Evolutionary conservation across 2,797 vertebrate genomes (phyloP).

Genomic region (Hypotaenidia okinawae): DNA sequence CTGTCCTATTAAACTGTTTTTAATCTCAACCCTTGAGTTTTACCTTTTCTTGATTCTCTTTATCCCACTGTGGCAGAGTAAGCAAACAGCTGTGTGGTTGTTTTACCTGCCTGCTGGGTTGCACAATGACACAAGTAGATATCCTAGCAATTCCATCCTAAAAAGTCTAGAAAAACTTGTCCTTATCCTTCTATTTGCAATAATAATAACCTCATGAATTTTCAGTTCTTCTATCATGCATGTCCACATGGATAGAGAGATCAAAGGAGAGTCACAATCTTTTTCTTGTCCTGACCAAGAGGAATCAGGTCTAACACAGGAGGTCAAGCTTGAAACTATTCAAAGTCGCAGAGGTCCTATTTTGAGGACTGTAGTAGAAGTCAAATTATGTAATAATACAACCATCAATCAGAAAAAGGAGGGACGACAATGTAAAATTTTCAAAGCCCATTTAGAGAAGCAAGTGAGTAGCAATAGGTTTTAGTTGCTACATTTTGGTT

Average conservation of each 20-base stretch:
- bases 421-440: background rate
- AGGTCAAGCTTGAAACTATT: background rate
- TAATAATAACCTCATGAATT: background rate
- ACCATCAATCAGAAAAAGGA: too few species aligned
- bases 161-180: background rate
- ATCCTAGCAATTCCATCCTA: background rate
- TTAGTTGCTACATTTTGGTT: background rate
- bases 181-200: background rate
- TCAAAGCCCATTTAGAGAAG: background rate
- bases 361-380: background rate
- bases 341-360: background rate
- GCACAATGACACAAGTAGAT: background rate
- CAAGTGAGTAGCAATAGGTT: fast-evolving
- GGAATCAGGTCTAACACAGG: background rate
- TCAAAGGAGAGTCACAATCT: background rate
- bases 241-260: background rate
- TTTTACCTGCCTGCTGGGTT: too few species aligned
- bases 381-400: background rate
- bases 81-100: too few species aligned
- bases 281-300: background rate
- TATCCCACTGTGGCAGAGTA: too few species aligned
- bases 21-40: too few species aligned
- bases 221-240: background rate
- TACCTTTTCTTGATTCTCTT: too few species aligned
- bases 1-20: too few species aligned